Evolutionary conservation across 2,113 vertebrate species (phyloP), one percentile per base, ranked within the genome.

Genomic region (Dromiciops gliroides): DNA sequence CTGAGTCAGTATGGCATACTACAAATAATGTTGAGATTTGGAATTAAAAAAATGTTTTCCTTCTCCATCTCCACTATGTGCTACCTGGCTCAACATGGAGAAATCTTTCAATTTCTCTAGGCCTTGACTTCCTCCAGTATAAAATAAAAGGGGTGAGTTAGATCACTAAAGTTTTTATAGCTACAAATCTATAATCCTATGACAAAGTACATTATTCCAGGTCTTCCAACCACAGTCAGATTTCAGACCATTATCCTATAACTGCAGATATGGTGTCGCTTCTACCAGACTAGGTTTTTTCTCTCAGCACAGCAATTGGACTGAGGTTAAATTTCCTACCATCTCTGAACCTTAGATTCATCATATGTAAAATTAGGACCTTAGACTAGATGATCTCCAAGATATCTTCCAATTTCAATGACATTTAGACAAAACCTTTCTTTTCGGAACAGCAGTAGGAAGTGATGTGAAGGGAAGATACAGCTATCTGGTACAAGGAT

Each of bases 171-270:
- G 16, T 6, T 50, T 75, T 19, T n/a, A 47, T 83, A 89, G 26
- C n/a, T 95, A 94, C 48, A 75, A 75, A 91, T 25, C 53, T 52
- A n/a, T 52, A 3, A 26, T 96, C n/a, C 25, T 92, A 25, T 89
- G 28, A 28, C 92, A 44, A 90, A 88, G 10, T 88, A 67, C 49
- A 91, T 92, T 94, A 37, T 31, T 7, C 52, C 90, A 95, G 56
- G 19, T 93, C 49, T 88, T 37, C 25, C 44, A 48, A 25, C 48
- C 48, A 90, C 25, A 52, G 93, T 75, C 9, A 75, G 14, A 75
- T 75, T n/a, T 75, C 16, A 75, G 4, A 1, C 1, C 1, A 75
- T n/a, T 75, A 75, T 75, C 1, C 60, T n/a, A n/a, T 75, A 75
- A 75, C 16, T 75, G 14, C 37, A 75, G n/a, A 75, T 75, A n/a